Base-by-base conservation (phyloP, 2,113 vertebrate species). In the Malurus cyaneus region DNA sequence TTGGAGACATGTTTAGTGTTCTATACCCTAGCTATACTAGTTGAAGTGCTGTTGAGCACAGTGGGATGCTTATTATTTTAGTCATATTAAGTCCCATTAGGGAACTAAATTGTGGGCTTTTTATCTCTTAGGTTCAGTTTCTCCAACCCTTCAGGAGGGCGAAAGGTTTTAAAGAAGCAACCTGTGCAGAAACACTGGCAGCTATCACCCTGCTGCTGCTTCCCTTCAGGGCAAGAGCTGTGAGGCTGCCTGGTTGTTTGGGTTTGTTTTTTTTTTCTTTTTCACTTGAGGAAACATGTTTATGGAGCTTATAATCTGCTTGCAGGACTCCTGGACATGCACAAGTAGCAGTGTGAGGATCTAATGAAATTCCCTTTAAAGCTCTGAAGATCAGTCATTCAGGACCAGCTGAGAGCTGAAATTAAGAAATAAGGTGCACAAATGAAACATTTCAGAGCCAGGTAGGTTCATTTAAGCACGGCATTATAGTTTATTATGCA, bases 61-160 rank as follows among this genome's bases (percentile, higher is more conserved):
- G 65, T 65, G 19, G 54, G 88, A 54, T 76, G 46, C n/a, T 92
- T 79, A 60, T 89, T 93, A 62, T 80, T 88, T 87, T 90, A 88
- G 93, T 86, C n/a, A 42, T n/a, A 24, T 65, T 83, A 80, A 61
- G 61, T 13, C 44, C 14, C 42, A 85, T 70, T 67, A 70, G 19
- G 42, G 70, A 82, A 20, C 9, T 86, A 88, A 90, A 90, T 52
- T 41, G 57, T 36, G 36, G n/a, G 31, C 5, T 66, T 77, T 88
- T 88, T 88, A 44, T 73, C 57, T 83, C 46, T 70, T 82, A 74
- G 28, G 23, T 64, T 92, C 2, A 0, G 7, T 90, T 81, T 73
- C 25, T 4, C 42, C 34, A 59, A 4, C 10, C 6, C 11, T 86
- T 53, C 47, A 56, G 46, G 16, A 92, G 36, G n/a, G 61, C 39